phyloP scores from a whole-genome alignment of 2,113 vertebrate genomes.

The Myanophis thanlyinensis region DNA sequence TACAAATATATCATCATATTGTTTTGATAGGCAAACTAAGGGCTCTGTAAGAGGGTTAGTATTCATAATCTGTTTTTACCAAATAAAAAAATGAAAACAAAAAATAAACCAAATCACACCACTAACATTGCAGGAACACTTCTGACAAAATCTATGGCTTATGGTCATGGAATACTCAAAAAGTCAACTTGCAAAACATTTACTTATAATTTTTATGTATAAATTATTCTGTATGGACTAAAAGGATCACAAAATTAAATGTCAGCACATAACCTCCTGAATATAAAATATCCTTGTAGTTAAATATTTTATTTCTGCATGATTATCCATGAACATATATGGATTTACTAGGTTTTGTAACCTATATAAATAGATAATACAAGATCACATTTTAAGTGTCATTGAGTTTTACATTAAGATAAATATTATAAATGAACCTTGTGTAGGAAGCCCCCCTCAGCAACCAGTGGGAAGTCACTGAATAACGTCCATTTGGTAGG shows the following conservation, averaged over 20 bases:
- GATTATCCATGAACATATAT: conserved; percentile 66
- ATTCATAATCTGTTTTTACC: conserved; percentile 57
- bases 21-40: conserved; percentile 56
- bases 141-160: conserved; percentile 66
- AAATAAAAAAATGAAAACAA: conserved; percentile 41
- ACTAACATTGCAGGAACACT: conserved; percentile 58
- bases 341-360: conserved; percentile 67
- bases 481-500: too few relatives aligned
- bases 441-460: too few relatives aligned
- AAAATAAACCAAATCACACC: conserved; percentile 24
- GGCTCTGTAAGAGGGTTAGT: conserved; percentile 58
- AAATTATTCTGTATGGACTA: conserved; percentile 68
- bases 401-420: conserved; percentile 70
- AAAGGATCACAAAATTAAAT: conserved; percentile 71
- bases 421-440: conserved; percentile 49
- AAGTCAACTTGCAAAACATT: conserved; percentile 66
- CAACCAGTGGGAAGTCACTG: too few relatives aligned
- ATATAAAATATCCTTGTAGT: conserved; percentile 70
- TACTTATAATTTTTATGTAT: conserved; percentile 62
- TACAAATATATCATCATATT: conserved; percentile 48
- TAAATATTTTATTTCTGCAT: conserved; percentile 78
- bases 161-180: conserved; percentile 65
- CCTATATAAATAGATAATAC: conserved; percentile 62
- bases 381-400: conserved; percentile 64
- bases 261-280: conserved; percentile 72